A percentile compares a stretch with the other conserved stretches of the same genome.
Evolutionary conservation across 1,140 invertebrate species (phyloP).

Genomic region (Triops longicaudatus): DNA sequence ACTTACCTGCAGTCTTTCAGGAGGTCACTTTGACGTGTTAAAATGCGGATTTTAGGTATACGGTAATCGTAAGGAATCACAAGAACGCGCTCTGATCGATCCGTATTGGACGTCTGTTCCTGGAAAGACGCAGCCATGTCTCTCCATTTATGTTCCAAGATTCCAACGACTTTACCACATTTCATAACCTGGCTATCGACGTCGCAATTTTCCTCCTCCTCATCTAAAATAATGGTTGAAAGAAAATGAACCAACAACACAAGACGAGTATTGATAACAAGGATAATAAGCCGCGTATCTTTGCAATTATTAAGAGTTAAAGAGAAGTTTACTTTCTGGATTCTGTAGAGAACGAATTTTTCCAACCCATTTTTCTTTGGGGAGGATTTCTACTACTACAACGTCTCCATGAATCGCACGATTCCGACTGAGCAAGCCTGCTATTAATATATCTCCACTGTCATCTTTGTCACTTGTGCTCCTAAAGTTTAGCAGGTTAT

Average conservation of each 20-base stretch:
- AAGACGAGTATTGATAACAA: too few relatives aligned
- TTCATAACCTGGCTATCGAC: background rate
- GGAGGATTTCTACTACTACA: conserved; percentile 55
- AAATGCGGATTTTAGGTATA: background rate
- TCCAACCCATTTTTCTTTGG: background rate
- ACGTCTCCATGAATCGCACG: conserved; percentile 73
- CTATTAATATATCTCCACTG: conserved; percentile 62
- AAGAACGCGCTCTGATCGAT: background rate
- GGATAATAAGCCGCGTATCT: background rate
- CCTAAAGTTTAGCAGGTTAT: background rate
- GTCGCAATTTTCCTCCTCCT: background rate
- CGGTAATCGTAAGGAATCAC: background rate
- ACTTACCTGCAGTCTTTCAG: background rate
- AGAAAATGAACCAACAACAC: too few relatives aligned
- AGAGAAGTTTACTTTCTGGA: conserved; percentile 14
- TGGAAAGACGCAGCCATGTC: background rate
- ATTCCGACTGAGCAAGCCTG: conserved; percentile 59
- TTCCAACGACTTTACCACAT: background rate
- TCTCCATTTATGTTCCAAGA: background rate
- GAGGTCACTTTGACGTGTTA: background rate
- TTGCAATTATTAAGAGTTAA: background rate
- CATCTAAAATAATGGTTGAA: background rate
- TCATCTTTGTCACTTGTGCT: conserved; percentile 41
- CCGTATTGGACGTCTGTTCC: background rate
- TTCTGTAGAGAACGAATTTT: background rate